Evolutionary conservation across 2,797 vertebrate genomes (phyloP), one percentile per base, ranked within the genome.

Genomic region (Podarcis siculus): DNA sequence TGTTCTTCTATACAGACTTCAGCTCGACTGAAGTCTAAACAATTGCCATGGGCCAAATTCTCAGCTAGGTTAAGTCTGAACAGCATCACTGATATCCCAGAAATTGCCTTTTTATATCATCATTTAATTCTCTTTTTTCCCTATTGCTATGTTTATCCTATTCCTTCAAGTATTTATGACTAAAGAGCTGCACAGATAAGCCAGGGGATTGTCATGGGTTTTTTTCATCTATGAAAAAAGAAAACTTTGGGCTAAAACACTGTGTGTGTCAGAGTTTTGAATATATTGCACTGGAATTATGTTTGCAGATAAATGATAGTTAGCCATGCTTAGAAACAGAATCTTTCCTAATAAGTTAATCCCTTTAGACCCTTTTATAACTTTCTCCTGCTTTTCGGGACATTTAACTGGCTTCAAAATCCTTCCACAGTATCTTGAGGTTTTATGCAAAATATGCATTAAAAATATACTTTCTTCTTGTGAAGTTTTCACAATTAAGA

Each of bases 291-390:
- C 89, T 83, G 66, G 87, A 55, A 0, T 92, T 91, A 89, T 8
- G 69, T 71, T 39, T 80, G 32, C 49, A 80, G 67, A 71, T 39
- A n/a, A 87, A 37, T 35, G 49, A 61, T 39, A 75, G 17, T n/a
- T 35, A 92, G 49, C 58, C 1, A 35, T 78, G 32, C 1, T 89
- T 79, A 87, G 84, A 91, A 91, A 84, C 6, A 58, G 23, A 78
- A 79, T 91, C 9, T 89, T 89, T 89, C 71, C 8, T 61, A 79
- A 8, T 79, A 90, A 85, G 71, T 85, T 79, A 88, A 3, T 78
- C 45, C 83, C 69, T 85, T 81, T 25, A 79, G 13, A 83, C 0
- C 45, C 37, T 58, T 66, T 13, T 75, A 77, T 90, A 9, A 87
- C 86, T 87, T 87, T 37, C 83, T 8, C 19, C 8, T 66, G 25